Base-by-base conservation (phyloP, 1,140 invertebrate species). In the Heliconius congener region DNA sequence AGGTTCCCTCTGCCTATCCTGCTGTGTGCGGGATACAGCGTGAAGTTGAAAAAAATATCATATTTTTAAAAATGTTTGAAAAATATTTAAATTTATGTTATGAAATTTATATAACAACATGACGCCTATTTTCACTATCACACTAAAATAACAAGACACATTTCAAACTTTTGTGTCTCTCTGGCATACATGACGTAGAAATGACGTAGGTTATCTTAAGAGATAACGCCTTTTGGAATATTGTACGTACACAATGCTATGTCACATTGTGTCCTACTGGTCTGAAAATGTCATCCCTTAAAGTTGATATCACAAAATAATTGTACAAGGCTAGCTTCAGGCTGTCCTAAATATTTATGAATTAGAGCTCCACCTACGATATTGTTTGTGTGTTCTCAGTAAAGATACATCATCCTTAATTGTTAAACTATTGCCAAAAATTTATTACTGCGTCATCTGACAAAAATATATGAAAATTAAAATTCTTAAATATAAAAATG, bases 131-230 rank as follows among this genome's bases (percentile, higher is more conserved):
- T 66, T 66, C 23, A 66, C 27, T 66, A 27, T 66, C 27, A 27
- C 23, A 66, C 60, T 30, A 1, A 66, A 66, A 66, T 66, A 66
- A 66, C 60, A 66, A 30, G 13, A 66, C 9, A 11, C 27, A 66
- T 66, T 66, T 66, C 60, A 66, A 66, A 66, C 60, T 66, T 66
- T 66, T 30, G 60, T 66, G 13, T 27, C 23, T 16, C 57, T 66
- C 27, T 30, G 60, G 13, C 60, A 18, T 30, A 66, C 3, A 6
- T 75, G 74, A 75, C n/a, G 6, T 75, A 42, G 39, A 75, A 55
- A 42, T 75, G 74, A 75, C 74, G 50, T 60, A 42, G 74, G 74
- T 55, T 75, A 75, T 66, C 74, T 75, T 60, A 9, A 42, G 11
- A 60, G 74, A 75, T 75, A 66, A 75, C 37, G 74, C 60, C 74